These are phyloP conservation scores for Melanotaenia maccullochi DNA, from an alignment of 2,797 vertebrate genomes.

Conservation along the genomic window DNA sequence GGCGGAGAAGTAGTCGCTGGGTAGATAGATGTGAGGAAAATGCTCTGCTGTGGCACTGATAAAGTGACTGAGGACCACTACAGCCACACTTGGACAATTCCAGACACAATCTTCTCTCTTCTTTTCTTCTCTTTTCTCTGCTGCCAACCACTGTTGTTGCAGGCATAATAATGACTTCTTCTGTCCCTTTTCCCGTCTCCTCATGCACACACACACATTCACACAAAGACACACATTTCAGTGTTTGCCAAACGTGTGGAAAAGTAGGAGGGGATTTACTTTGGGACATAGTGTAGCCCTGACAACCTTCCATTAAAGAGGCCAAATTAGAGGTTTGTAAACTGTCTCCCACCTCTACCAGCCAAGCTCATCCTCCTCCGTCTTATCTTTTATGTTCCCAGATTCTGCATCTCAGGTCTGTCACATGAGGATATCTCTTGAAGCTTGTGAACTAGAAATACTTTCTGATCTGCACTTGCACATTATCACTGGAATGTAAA, in stretches of 20 bases:
- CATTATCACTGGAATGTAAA: constrained; percentile 71
- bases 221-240: constrained; percentile 25
- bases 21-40: constrained; percentile 77
- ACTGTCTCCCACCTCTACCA: constrained; percentile 30
- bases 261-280: constrained; percentile 68
- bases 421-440: constrained; percentile 47
- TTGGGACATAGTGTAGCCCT: constrained; percentile 63
- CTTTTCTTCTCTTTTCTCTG: constrained; percentile 73
- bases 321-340: constrained; percentile 78
- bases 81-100: constrained; percentile 80
- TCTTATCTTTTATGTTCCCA: constrained; percentile 43
- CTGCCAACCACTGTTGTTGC: constrained; percentile 71
- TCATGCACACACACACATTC: not conserved
- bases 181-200: constrained; percentile 37
- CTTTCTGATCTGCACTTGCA: constrained; percentile 65
- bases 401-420: constrained; percentile 50
- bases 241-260: constrained; percentile 36
- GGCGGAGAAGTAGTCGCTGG: constrained; percentile 65
- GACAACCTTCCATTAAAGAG: constrained; percentile 81
- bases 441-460: constrained; percentile 55
- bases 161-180: constrained; percentile 78
- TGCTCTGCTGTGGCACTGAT: constrained; percentile 80
- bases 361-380: constrained; percentile 48
- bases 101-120: constrained; percentile 79
- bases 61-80: constrained; percentile 82